These are phyloP conservation scores for Cathartes aura DNA, from an alignment of 2,113 vertebrate genomes.

Conservation along the genomic window DNA sequence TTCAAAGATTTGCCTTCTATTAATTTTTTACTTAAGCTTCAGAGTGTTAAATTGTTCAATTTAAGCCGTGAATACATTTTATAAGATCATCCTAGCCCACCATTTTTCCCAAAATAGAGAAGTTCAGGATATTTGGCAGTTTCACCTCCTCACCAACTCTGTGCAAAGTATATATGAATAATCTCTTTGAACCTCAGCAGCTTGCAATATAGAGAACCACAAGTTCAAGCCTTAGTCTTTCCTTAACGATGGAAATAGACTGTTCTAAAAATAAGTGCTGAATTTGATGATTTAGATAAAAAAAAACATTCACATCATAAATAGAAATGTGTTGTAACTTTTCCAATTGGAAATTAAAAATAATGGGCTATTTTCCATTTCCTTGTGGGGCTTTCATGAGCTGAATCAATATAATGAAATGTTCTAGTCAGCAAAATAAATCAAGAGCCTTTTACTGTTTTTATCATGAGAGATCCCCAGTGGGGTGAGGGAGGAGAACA, in stretches of 20 bases:
- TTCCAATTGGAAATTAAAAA: conserved; percentile 70
- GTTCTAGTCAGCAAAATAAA: conserved; percentile 70
- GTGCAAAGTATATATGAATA: conserved; percentile 57
- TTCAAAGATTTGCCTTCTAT: conserved; percentile 72
- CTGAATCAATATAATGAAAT: conserved; percentile 70
- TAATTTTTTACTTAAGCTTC: conserved; percentile 64
- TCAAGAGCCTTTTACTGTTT: conserved; percentile 62
- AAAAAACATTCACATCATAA: conserved; percentile 31
- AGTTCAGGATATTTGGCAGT: conserved; percentile 53
- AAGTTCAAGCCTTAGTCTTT: conserved; percentile 57
- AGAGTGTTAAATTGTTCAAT: conserved; percentile 65
- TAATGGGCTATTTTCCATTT: conserved; percentile 68
- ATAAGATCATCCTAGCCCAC: conserved; percentile 49
- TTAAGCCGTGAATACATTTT: conserved; percentile 60
- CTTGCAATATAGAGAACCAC: conserved; percentile 34
- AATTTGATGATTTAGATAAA: conserved; percentile 56
- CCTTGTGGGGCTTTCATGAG: conserved; percentile 55
- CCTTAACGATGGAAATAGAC: conserved; percentile 47
- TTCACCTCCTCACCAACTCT: conserved; percentile 51
- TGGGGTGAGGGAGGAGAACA: conserved; percentile 34
- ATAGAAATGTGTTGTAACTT: conserved; percentile 62
- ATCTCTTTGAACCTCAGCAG: conserved; percentile 58
- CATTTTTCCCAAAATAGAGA: conserved; percentile 67
- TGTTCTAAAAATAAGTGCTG: conserved; percentile 65
- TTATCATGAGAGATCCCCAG: conserved; percentile 59